These are phyloP conservation scores for Sarotherodon lohbergeri DNA, from an alignment of 2,113 vertebrate species.

Conservation along the genomic window DNA sequence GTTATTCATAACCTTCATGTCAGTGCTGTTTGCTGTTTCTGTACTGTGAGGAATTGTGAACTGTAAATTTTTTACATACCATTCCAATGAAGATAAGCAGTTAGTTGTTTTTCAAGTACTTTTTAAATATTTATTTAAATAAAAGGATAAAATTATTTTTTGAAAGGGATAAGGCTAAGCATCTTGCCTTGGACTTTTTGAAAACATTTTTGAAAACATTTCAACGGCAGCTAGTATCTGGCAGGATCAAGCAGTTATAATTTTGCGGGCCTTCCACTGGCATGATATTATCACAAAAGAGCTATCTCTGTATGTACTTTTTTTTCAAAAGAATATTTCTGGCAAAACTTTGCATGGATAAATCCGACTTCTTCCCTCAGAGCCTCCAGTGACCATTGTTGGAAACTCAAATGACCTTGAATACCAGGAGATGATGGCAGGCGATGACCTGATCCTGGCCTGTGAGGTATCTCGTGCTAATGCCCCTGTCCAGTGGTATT, in stretches of 20 bases:
- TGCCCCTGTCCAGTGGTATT: conserved; percentile 67
- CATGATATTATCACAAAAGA: background rate
- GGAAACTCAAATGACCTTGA: conserved; percentile 60
- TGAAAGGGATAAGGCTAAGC: background rate
- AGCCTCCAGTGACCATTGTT: conserved; percentile 79
- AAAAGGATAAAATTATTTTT: background rate
- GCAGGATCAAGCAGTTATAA: background rate
- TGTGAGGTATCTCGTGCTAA: conserved; percentile 74
- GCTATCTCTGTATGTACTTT: background rate
- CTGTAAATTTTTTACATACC: background rate
- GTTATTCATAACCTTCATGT: background rate
- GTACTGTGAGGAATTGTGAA: background rate
- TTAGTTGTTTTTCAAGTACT: background rate
- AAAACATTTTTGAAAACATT: background rate
- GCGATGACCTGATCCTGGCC: conserved; percentile 77
- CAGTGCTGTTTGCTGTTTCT: background rate
- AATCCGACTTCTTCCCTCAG: conserved; percentile 33
- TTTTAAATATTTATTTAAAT: background rate
- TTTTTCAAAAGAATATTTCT: background rate
- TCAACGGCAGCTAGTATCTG: background rate
- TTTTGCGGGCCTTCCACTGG: background rate
- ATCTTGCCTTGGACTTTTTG: background rate
- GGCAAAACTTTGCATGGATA: background rate
- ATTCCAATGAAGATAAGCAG: background rate
- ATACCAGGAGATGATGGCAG: conserved; percentile 65